A percentile compares a stretch with the other conserved stretches of the same genome.
phyloP scores from a whole-genome alignment of 2,113 vertebrate species.

The Pelvicachromis taeniatus region DNA sequence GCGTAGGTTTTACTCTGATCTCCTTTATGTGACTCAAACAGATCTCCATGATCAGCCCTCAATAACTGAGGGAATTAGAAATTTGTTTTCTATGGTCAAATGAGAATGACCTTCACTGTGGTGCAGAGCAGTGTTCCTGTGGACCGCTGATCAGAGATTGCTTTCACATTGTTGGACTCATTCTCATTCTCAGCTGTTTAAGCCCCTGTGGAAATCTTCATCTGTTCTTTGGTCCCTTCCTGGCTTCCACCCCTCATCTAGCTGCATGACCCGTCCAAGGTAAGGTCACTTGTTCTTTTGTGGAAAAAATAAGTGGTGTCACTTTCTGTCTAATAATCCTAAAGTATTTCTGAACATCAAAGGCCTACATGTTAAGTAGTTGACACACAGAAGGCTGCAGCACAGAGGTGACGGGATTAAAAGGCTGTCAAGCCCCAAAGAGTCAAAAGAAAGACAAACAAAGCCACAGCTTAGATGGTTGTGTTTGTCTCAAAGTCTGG shows the following conservation, averaged over 20 bases:
- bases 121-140: neutral
- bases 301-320: slow-evolving; percentile 14
- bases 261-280: neutral
- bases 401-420: neutral
- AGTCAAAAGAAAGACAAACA: neutral
- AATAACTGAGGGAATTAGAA: neutral
- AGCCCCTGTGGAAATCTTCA: neutral
- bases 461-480: neutral
- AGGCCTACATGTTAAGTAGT: neutral
- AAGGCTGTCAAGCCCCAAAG: neutral
- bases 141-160: neutral
- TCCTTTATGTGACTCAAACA: neutral
- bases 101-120: neutral
- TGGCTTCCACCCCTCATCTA: neutral
- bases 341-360: neutral
- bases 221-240: neutral
- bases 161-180: neutral
- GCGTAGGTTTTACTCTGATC: neutral
- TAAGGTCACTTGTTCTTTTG: neutral
- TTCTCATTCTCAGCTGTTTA: slow-evolving; percentile 28
- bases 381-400: neutral
- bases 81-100: neutral
- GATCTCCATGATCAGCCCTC: neutral
- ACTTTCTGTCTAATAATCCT: neutral
- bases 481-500: neutral